phyloP scores from a whole-genome alignment of 1,140 invertebrate species.

The Cydia pomonella region DNA sequence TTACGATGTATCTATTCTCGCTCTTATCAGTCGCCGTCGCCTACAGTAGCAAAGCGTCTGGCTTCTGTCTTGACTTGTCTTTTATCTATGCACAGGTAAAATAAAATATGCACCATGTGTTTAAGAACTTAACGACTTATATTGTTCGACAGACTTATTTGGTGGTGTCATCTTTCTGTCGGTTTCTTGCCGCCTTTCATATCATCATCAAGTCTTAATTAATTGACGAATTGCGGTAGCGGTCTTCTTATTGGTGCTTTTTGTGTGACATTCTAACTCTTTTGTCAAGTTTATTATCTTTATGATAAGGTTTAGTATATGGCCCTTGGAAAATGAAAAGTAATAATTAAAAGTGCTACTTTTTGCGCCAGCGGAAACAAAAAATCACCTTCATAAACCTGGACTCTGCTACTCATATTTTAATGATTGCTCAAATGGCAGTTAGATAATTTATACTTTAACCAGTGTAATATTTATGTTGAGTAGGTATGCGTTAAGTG shows the following conservation, averaged over 20 bases:
- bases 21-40: constrained; percentile 22
- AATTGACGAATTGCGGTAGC: constrained; percentile 29
- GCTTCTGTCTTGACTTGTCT: constrained; percentile 6
- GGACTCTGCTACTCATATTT: not conserved
- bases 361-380: not conserved
- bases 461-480: no score
- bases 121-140: not conserved
- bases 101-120: not conserved
- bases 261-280: constrained; percentile 23
- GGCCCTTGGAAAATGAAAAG: not conserved
- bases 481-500: no score
- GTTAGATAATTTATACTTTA: no score
- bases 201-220: constrained; percentile 28
- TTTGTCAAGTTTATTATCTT: constrained; percentile 3
- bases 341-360: not conserved
- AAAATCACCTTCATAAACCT: not conserved
- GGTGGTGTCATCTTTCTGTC: constrained; percentile 24
- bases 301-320: not conserved
- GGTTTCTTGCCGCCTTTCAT: constrained; percentile 19
- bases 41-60: constrained; percentile 28
- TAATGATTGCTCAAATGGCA: not conserved
- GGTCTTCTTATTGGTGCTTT: not conserved
- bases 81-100: not conserved
- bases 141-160: not conserved
- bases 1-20: constrained; percentile 22